Percentiles rank a stretch among this genome's conserved stretches.
Conservation (phyloP, 1,140 invertebrate genomes). For the Eubasilissa regina region DNA sequence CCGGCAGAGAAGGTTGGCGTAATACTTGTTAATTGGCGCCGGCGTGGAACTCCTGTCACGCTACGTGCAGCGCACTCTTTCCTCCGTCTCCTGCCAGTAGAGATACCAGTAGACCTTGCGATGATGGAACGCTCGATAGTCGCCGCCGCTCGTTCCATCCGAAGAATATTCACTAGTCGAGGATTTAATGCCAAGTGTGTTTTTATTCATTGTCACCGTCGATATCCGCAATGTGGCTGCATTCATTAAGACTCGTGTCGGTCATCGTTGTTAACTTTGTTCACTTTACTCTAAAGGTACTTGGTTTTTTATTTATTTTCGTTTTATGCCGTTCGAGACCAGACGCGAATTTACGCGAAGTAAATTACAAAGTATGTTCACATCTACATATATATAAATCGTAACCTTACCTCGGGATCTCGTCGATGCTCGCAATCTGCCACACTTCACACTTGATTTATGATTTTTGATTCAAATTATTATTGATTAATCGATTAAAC, state of each 20-base stretch:
- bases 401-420: no score
- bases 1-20: conserved; percentile 5
- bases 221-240: conserved; percentile 21
- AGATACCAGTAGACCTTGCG: conserved; percentile 21
- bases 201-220: not conserved
- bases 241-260: conserved; percentile 11
- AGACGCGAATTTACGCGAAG: no score
- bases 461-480: no score
- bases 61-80: not conserved
- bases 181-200: not conserved
- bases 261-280: conserved; percentile 5
- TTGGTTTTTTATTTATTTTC: not conserved
- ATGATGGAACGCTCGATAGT: conserved; percentile 9
- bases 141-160: conserved; percentile 12
- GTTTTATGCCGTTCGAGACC: no score
- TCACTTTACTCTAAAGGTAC: not conserved
- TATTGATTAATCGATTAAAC: no score
- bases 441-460: no score
- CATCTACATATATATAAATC: no score
- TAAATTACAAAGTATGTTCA: no score
- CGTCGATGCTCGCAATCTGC: no score
- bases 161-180: not conserved
- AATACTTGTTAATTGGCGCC: conserved; percentile 13
- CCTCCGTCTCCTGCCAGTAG: conserved; percentile 1
- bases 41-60: conserved; percentile 9